These are phyloP conservation scores for Portunus trituberculatus DNA, from an alignment of 1,140 invertebrate species.

Conservation along the genomic window DNA sequence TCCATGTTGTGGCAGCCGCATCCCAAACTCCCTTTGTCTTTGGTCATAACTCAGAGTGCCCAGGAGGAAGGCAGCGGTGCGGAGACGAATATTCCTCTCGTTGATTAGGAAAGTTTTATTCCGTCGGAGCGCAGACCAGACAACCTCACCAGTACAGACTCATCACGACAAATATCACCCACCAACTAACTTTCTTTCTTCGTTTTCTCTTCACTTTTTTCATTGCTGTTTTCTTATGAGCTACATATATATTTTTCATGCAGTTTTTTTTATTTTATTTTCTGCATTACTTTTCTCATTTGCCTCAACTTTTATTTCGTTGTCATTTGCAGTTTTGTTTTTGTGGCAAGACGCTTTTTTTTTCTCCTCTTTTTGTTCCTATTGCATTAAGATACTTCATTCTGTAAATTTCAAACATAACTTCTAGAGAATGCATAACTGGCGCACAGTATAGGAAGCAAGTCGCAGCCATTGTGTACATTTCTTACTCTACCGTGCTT, in stretches of 20 bases:
- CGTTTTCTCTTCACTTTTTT: background rate
- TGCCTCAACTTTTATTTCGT: too few relatives aligned
- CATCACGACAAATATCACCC: background rate
- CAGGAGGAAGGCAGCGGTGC: background rate
- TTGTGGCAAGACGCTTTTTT: too few relatives aligned
- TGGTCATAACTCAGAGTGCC: background rate
- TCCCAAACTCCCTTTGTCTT: constrained; percentile 10
- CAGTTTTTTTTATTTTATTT: too few relatives aligned
- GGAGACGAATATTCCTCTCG: background rate
- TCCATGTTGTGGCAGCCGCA: constrained; percentile 3
- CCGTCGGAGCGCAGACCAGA: background rate
- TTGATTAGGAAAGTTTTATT: constrained; percentile 15
- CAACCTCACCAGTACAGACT: background rate
- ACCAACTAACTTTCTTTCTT: background rate
- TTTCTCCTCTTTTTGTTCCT: too few relatives aligned
- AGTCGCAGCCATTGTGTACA: background rate
- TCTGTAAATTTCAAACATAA: too few relatives aligned
- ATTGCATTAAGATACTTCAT: too few relatives aligned
- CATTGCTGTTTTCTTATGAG: too few relatives aligned
- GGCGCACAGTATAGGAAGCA: too few relatives aligned
- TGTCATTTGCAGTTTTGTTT: too few relatives aligned
- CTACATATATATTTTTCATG: too few relatives aligned
- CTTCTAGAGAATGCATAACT: too few relatives aligned
- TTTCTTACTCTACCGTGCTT: background rate
- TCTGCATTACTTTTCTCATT: too few relatives aligned